These are phyloP conservation scores for Melitaea athalia DNA, from an alignment of 2,888 invertebrate genomes.

Conservation along the genomic window DNA sequence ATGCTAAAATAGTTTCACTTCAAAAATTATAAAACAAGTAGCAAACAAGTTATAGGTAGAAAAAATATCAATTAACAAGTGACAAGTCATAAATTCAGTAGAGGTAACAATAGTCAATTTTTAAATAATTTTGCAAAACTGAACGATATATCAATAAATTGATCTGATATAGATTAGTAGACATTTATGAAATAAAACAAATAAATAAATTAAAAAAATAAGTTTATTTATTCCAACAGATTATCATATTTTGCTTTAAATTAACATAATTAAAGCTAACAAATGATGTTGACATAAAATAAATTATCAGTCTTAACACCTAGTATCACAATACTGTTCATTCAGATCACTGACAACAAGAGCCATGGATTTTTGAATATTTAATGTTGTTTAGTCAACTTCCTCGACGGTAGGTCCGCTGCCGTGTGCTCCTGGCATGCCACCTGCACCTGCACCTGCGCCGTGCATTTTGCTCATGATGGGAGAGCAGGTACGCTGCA, in stretches of 20 bases:
- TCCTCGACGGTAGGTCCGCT: constrained; percentile 64
- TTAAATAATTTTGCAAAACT: no score
- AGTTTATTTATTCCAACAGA: constrained; percentile 19
- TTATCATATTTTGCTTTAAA: constrained; percentile 20
- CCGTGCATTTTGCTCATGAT: constrained; percentile 82
- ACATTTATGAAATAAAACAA: no score
- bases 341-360: neutral
- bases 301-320: constrained; percentile 47
- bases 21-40: no score
- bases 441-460: constrained; percentile 39
- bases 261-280: constrained; percentile 10
- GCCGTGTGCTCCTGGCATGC: constrained; percentile 37
- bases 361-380: constrained; percentile 13
- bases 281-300: constrained; percentile 34
- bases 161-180: no score
- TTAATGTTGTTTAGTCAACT: constrained; percentile 53
- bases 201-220: neutral
- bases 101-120: no score
- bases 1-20: no score
- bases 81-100: no score
- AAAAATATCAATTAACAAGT: no score
- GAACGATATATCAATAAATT: no score
- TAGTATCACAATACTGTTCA: constrained; percentile 23
- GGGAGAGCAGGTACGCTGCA: constrained; percentile 82
- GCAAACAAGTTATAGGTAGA: no score